Conservation (phyloP, 2,797 vertebrate species). For the Sebastes baramenuke region DNA sequence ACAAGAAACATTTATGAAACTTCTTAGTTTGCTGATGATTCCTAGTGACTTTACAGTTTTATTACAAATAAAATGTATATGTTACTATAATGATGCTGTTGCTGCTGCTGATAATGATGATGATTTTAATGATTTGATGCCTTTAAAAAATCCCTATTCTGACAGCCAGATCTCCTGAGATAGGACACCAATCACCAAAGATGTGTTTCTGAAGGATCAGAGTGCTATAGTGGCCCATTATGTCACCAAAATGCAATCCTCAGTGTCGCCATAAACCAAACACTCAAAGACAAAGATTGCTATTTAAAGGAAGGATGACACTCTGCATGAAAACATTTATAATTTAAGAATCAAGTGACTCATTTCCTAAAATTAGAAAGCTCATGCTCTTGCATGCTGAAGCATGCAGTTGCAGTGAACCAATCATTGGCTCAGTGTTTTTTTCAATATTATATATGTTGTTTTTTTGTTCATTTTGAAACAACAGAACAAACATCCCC, state of each 20-base stretch:
- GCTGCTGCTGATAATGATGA: not conserved
- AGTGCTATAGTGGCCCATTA: not conserved
- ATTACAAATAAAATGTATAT: too few species aligned
- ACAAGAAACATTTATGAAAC: too few species aligned
- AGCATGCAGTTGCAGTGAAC: slow-evolving; percentile 11
- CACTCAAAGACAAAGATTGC: not conserved
- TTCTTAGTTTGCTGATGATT: too few species aligned
- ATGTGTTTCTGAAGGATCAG: not conserved
- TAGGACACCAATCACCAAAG: too few species aligned
- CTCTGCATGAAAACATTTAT: not conserved
- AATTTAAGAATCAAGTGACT: not conserved
- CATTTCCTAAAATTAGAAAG: slow-evolving; percentile 2
- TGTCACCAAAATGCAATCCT: not conserved
- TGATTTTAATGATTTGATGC: not conserved
- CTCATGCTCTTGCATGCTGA: not conserved
- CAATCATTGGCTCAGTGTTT: slow-evolving; percentile 8
- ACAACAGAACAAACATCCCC: too few species aligned
- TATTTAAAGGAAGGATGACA: not conserved
- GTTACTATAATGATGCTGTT: too few species aligned
- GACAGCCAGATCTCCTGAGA: not conserved
- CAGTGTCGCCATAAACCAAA: not conserved
- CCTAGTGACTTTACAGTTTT: too few species aligned
- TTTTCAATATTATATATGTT: too few species aligned
- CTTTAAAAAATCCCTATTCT: not conserved
- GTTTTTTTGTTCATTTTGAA: too few species aligned